phyloP scores from a whole-genome alignment of 2,888 invertebrate species.

The Drosophila fungiperda region DNA sequence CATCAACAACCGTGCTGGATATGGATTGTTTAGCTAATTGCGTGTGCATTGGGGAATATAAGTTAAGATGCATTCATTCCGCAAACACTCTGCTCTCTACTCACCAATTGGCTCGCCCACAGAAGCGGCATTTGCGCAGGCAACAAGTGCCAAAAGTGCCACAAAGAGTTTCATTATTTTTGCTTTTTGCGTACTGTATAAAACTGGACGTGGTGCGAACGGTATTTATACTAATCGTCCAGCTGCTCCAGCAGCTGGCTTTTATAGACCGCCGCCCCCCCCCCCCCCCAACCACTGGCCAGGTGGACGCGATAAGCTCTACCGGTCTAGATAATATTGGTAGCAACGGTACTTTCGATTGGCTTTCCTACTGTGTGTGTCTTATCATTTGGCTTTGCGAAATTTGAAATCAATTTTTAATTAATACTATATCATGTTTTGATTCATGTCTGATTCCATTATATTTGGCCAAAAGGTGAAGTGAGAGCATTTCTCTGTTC shows the following conservation, averaged over 20 bases:
- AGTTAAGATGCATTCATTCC: neutral
- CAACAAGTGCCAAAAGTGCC: conserved; percentile 76
- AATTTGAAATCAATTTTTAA: conserved; percentile 52
- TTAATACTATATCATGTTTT: conserved; percentile 43
- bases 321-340: conserved; percentile 40
- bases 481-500: neutral
- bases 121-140: conserved; percentile 65
- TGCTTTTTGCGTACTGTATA: conserved; percentile 43
- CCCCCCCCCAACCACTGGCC: neutral
- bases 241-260: conserved; percentile 38
- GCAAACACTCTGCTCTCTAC: conserved; percentile 29
- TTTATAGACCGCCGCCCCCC: conserved; percentile 79
- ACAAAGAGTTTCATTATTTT: conserved; percentile 78
- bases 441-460: conserved; percentile 13
- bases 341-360: conserved; percentile 24
- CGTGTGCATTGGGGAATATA: neutral
- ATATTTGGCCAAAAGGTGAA: conserved; percentile 20
- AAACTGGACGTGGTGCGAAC: conserved; percentile 62
- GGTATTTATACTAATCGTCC: conserved; percentile 72
- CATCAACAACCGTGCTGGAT: conserved; percentile 63
- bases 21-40: conserved; percentile 69
- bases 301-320: conserved; percentile 54
- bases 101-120: conserved; percentile 67
- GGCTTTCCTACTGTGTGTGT: conserved; percentile 22
- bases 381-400: conserved; percentile 51